phyloP scores from a whole-genome alignment of 2,888 invertebrate species.

The Brachypalpus laphriformis region DNA sequence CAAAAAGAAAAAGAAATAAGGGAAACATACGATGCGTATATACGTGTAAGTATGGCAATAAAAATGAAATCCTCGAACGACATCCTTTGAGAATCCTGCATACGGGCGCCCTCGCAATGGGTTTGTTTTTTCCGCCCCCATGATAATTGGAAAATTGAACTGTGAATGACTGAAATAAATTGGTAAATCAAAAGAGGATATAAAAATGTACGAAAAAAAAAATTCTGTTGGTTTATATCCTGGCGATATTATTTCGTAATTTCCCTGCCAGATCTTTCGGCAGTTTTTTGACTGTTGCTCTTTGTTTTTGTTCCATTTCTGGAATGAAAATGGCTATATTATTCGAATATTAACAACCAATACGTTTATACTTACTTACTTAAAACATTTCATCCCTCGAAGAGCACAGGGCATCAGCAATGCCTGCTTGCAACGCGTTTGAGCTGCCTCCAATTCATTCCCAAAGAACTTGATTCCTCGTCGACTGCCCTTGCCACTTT shows the following conservation, averaged over 20 bases:
- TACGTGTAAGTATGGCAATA: constrained; percentile 49
- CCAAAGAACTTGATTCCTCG: too few relatives aligned
- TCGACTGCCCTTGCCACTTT: too few relatives aligned
- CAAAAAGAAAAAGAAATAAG: neutral
- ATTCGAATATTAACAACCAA: too few relatives aligned
- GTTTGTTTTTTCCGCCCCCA: constrained; percentile 23
- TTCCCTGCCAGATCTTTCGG: neutral
- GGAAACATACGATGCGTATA: neutral
- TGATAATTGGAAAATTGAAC: constrained; percentile 63
- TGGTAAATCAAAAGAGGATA: constrained; percentile 58
- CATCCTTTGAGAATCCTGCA: constrained; percentile 36
- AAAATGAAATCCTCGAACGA: constrained; percentile 32
- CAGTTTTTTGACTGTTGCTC: constrained; percentile 9
- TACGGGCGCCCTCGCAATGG: neutral
- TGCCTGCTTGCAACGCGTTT: too few relatives aligned
- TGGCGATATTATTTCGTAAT: constrained; percentile 32
- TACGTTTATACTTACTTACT: too few relatives aligned
- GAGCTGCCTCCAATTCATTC: too few relatives aligned
- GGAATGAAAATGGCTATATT: too few relatives aligned
- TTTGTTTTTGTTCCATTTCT: too few relatives aligned
- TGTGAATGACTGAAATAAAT: constrained; percentile 63
- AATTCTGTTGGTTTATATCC: neutral
- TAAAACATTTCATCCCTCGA: too few relatives aligned
- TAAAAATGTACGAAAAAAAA: constrained; percentile 22
- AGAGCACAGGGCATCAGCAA: too few relatives aligned